Percentiles rank a stretch among this genome's conserved stretches.
phyloP scores from a whole-genome alignment of 1,140 invertebrate species.

The Zaprionus kolodkinae region DNA sequence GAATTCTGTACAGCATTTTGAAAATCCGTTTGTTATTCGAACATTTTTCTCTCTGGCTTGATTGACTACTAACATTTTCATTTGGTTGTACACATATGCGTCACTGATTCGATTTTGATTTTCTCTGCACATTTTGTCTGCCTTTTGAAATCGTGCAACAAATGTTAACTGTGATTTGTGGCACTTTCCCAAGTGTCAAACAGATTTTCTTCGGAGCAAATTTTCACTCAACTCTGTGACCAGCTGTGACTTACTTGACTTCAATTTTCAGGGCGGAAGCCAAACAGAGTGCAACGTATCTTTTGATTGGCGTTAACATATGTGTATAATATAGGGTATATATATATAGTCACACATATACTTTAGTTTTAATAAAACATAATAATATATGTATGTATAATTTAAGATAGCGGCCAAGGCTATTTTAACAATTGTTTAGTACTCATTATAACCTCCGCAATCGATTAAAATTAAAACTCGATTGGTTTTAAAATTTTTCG shows the following conservation, averaged over 20 bases:
- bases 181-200: conserved; percentile 55
- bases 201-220: conserved; percentile 41
- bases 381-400: too few relatives aligned
- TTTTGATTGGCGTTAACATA: background rate
- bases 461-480: too few relatives aligned
- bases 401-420: too few relatives aligned
- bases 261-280: background rate
- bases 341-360: too few relatives aligned
- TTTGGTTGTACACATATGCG: conserved; percentile 36
- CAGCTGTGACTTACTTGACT: conserved; percentile 21
- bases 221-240: conserved; percentile 26
- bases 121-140: conserved; percentile 51
- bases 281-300: conserved; percentile 17
- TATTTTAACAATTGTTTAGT: too few relatives aligned
- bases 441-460: too few relatives aligned
- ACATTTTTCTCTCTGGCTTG: background rate
- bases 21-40: background rate
- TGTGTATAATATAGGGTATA: too few relatives aligned
- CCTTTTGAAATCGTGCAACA: conserved; percentile 43
- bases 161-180: conserved; percentile 58
- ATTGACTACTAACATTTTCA: conserved; percentile 28
- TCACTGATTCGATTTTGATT: conserved; percentile 52
- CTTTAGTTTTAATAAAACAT: background rate
- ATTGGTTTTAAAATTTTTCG: too few relatives aligned
- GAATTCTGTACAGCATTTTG: too few relatives aligned